phyloP scores from a whole-genome alignment of 2,113 vertebrate genomes.

The Casuarius casuarius region DNA sequence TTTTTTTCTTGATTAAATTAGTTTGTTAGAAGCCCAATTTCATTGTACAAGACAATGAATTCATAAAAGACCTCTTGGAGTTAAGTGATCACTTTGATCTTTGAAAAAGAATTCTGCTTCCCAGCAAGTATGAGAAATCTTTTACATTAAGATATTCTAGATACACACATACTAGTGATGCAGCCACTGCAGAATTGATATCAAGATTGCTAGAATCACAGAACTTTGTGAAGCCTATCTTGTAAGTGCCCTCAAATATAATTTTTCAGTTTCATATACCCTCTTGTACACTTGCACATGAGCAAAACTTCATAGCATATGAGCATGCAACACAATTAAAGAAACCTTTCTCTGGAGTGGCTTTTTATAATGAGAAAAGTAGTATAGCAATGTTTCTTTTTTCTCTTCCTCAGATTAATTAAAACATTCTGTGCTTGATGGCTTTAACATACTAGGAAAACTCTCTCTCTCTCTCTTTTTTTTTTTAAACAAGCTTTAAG shows the following conservation, averaged over 20 bases:
- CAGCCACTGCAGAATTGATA: background rate
- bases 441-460: background rate
- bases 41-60: background rate
- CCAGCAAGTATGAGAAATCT: background rate
- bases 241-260: background rate
- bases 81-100: background rate
- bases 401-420: background rate
- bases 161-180: background rate
- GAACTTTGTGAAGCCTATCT: background rate
- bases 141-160: background rate
- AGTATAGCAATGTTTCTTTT: background rate
- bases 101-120: background rate
- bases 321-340: background rate
- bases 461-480: background rate
- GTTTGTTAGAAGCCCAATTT: background rate
- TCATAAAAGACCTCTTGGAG: background rate
- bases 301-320: background rate
- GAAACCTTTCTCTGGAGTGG: background rate
- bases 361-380: background rate
- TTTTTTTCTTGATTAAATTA: background rate
- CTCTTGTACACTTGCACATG: background rate
- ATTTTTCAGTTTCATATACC: background rate
- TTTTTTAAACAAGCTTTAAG: background rate
- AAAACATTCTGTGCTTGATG: background rate
- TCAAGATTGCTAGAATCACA: background rate